Conservation (phyloP, 2,797 vertebrate genomes). For the Gadopsis marmoratus region DNA sequence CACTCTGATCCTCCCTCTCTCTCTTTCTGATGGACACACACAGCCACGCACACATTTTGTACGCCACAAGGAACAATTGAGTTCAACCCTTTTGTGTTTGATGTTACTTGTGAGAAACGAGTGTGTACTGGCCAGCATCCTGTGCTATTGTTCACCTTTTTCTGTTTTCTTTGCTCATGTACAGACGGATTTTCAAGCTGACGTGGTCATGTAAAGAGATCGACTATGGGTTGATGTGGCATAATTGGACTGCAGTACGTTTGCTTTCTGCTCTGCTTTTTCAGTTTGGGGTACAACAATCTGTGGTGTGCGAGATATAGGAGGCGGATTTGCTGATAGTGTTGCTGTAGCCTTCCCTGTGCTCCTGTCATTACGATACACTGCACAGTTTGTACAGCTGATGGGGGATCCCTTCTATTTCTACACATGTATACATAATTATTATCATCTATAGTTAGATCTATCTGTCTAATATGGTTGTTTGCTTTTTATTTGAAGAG, state of each 20-base stretch:
- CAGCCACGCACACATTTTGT: conserved; percentile 3
- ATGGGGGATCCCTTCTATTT: conserved; percentile 51
- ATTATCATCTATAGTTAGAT: not conserved
- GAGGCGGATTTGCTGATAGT: conserved; percentile 22
- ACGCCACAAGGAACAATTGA: conserved; percentile 3
- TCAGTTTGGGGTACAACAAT: conserved; percentile 28
- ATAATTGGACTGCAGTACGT: not conserved
- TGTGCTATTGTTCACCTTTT: conserved; percentile 10
- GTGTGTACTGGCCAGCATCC: not conserved
- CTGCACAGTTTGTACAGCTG: conserved; percentile 34
- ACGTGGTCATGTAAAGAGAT: not conserved
- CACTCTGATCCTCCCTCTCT: not conserved
- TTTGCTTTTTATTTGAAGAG: not conserved
- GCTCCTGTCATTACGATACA: conserved; percentile 20
- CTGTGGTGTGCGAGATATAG: not conserved
- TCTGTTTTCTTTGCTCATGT: not conserved
- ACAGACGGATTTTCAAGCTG: not conserved
- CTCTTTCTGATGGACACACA: not conserved
- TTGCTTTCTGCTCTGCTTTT: conserved; percentile 9
- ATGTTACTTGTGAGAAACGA: conserved; percentile 1
- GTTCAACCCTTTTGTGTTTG: not conserved
- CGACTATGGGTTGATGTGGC: not conserved
- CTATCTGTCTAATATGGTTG: not conserved
- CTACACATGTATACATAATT: conserved; percentile 1
- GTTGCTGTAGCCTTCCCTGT: conserved; percentile 25